Conservation (phyloP, 2,797 vertebrate species). For the Macropodus opercularis region DNA sequence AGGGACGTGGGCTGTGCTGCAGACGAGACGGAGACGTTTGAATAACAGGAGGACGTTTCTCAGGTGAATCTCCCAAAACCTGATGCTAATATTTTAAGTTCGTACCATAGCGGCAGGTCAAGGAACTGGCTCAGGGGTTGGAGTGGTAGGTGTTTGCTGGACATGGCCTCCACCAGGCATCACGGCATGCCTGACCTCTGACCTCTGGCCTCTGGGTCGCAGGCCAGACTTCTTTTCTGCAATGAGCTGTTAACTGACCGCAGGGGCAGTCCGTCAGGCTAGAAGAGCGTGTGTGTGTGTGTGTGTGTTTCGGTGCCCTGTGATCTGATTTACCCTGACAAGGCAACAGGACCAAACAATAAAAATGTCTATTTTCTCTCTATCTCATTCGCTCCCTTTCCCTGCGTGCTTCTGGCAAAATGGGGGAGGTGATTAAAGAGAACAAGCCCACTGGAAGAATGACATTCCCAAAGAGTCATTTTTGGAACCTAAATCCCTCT, state of each 20-base stretch:
- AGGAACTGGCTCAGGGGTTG: conserved; percentile 22
- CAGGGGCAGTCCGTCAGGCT: conserved; percentile 46
- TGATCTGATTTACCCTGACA: conserved; percentile 74
- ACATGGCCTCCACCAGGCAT: conserved; percentile 37
- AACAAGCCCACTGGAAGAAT: conserved; percentile 44
- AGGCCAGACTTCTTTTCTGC: conserved; percentile 61
- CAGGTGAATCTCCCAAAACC: neutral
- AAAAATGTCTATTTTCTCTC: conserved; percentile 69
- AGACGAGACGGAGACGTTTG: neutral
- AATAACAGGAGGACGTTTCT: neutral
- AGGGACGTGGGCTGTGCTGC: neutral
- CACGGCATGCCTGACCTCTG: conserved; percentile 33
- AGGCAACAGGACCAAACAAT: conserved; percentile 66
- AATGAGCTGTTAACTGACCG: conserved; percentile 70
- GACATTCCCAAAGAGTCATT: conserved; percentile 28
- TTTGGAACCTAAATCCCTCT: conserved; percentile 24
- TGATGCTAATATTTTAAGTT: neutral
- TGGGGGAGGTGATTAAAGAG: conserved; percentile 44
- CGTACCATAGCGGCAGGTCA: neutral
- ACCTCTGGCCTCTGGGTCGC: conserved; percentile 49
- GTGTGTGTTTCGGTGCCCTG: conserved; percentile 37
- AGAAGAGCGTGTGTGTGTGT: conserved; percentile 30
- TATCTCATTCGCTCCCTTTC: conserved; percentile 37
- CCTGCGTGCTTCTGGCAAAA: conserved; percentile 38
- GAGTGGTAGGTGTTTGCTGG: conserved; percentile 37